Percentiles rank a stretch among this genome's conserved stretches.
Conservation (phyloP, 2,113 vertebrate genomes). For the Anthoscopus minutus region DNA sequence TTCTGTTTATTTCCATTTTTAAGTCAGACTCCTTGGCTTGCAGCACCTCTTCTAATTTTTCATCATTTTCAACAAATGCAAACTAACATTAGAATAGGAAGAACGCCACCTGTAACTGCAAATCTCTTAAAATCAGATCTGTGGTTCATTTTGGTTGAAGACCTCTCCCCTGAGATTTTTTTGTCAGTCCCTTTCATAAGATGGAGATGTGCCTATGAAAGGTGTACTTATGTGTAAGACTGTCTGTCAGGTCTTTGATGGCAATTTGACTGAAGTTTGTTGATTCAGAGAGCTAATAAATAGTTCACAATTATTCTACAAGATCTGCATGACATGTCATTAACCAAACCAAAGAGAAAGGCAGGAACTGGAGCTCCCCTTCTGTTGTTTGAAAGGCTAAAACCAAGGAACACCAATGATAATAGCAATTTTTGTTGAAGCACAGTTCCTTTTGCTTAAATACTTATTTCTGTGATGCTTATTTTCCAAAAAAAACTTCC, state of each 20-base stretch:
- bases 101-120: not conserved
- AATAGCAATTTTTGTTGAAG: not conserved
- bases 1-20: not conserved
- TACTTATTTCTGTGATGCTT: not conserved
- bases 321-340: not conserved
- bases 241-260: not conserved
- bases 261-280: not conserved
- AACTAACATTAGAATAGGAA: not conserved
- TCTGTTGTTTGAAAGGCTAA: not conserved
- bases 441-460: not conserved
- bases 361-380: not conserved
- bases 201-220: not conserved
- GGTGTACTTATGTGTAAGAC: not conserved
- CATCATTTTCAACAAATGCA: not conserved
- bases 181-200: not conserved
- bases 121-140: not conserved
- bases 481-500: not conserved
- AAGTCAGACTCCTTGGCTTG: not conserved
- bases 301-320: not conserved
- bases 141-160: not conserved
- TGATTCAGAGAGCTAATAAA: constrained; percentile 7
- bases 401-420: not conserved
- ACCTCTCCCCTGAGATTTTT: not conserved
- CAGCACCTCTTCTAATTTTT: not conserved
- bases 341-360: not conserved